Base-by-base conservation (phyloP, 1,140 invertebrate species). In the Acyrthosiphon pisum region DNA sequence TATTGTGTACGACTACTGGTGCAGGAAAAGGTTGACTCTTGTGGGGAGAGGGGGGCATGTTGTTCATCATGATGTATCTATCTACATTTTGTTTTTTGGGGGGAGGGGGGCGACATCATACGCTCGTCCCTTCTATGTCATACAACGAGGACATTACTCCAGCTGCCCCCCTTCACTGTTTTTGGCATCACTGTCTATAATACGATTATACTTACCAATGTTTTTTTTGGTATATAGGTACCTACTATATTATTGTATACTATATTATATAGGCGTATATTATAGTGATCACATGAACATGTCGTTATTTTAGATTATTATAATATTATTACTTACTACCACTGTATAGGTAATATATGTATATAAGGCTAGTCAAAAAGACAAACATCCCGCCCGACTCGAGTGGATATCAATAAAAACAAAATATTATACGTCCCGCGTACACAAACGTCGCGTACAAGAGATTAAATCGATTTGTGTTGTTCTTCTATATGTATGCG, bases 381-480 rank as follows among this genome's bases (percentile, higher is more conserved):
- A 68, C 30, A 18, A 68, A 68, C 60, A 18, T 18, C 1, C 30
- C 4, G 30, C 22, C 11, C 30, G 30, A 68, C 11, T 68, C 4
- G 30, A 68, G 11, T n/a, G 60, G 30, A 68, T 18, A n/a, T 22
- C n/a, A n/a, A 8, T n/a, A n/a, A 56, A 68, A 68, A 30, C 60
- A 68, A 11, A 60, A 60, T 7, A 7, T 6, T 23, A 23, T 53
- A 22, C 11, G 30, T 18, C 30, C 30, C 60, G 11, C 14, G 0
- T 68, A 11, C 60, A 68, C 30, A 26, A 30, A 18, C 23, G 14
- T n/a, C 60, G 2, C 30, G 30, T 68, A 41, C 41, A 18, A 68
- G n/a, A 30, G 60, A 68, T 68, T 68, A 68, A 68, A 68, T 68
- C 60, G 60, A 68, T 68, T 68, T 68, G 60, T 68, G 60, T n/a